phyloP scores from a whole-genome alignment of 1,140 invertebrate genomes.

The Melipona quadrifasciata region DNA sequence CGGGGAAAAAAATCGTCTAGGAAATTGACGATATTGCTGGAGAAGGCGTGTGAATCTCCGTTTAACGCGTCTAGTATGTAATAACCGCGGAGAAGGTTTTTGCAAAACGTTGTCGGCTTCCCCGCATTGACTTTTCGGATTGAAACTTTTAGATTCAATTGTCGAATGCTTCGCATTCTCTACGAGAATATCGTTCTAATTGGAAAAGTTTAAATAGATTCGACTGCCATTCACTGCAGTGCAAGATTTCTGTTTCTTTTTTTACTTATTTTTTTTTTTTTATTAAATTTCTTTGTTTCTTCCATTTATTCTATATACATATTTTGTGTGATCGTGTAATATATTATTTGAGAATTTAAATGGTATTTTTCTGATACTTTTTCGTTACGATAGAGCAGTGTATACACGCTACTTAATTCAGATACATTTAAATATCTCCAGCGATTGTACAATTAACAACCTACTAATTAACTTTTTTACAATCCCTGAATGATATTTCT shows the following conservation, averaged over 20 bases:
- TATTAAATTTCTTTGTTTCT: background rate
- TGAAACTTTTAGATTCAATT: slow-evolving; percentile 75
- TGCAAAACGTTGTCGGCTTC: slow-evolving; percentile 61
- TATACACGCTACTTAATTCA: too few relatives aligned
- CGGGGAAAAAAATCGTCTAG: slow-evolving; percentile 41
- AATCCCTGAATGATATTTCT: too few relatives aligned
- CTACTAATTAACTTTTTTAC: too few relatives aligned
- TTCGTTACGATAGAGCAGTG: too few relatives aligned
- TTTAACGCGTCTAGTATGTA: too few relatives aligned
- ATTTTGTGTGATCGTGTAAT: too few relatives aligned
- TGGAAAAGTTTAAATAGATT: slow-evolving; percentile 76
- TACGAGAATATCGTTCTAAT: slow-evolving; percentile 68
- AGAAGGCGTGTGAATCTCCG: background rate
- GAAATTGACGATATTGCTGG: slow-evolving; percentile 45
- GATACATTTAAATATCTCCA: too few relatives aligned
- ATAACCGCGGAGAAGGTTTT: background rate
- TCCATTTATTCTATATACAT: too few relatives aligned
- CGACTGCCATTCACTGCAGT: slow-evolving; percentile 56
- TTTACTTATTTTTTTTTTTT: too few relatives aligned
- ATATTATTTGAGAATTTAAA: too few relatives aligned
- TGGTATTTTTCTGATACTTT: too few relatives aligned
- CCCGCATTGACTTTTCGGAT: slow-evolving; percentile 52
- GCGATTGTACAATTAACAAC: too few relatives aligned
- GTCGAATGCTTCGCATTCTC: slow-evolving; percentile 58
- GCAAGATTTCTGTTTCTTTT: background rate